Evolutionary conservation across 2,888 invertebrate genomes (phyloP).

Genomic region (Phalera bucephala): DNA sequence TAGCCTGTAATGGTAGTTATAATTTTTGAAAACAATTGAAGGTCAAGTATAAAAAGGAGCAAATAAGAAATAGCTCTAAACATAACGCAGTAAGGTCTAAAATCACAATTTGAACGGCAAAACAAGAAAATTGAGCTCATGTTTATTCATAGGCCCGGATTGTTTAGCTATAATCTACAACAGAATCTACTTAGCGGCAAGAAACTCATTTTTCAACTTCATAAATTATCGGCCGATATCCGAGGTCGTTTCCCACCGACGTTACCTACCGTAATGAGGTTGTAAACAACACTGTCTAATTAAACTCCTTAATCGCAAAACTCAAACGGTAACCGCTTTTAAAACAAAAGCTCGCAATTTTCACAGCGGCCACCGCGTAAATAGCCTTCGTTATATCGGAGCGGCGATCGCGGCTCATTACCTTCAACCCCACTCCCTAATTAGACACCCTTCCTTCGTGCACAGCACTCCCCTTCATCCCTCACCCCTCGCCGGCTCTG

Average conservation of each 20-base stretch:
- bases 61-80: slow-evolving; percentile 28
- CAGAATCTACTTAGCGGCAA: slow-evolving; percentile 60
- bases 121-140: slow-evolving; percentile 48
- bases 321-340: slow-evolving; percentile 82
- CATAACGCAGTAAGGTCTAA: slow-evolving; percentile 29
- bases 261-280: slow-evolving; percentile 76
- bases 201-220: slow-evolving; percentile 78
- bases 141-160: slow-evolving; percentile 63
- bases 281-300: slow-evolving; percentile 82
- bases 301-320: slow-evolving; percentile 83
- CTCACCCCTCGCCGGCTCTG: slow-evolving; percentile 35
- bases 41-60: slow-evolving; percentile 33
- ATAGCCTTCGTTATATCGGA: slow-evolving; percentile 80
- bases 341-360: slow-evolving; percentile 82
- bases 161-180: slow-evolving; percentile 58
- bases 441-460: slow-evolving; percentile 67
- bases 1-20: too few species aligned
- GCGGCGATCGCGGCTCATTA: slow-evolving; percentile 82
- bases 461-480: slow-evolving; percentile 23
- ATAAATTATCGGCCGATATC: slow-evolving; percentile 78
- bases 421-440: slow-evolving; percentile 73
- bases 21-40: slow-evolving; percentile 53
- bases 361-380: slow-evolving; percentile 78
- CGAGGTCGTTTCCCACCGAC: slow-evolving; percentile 61
- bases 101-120: slow-evolving; percentile 19